Conservation (phyloP, 53 echinoderm and acorn worm genomes). For the Hippasteria phrygiana region DNA sequence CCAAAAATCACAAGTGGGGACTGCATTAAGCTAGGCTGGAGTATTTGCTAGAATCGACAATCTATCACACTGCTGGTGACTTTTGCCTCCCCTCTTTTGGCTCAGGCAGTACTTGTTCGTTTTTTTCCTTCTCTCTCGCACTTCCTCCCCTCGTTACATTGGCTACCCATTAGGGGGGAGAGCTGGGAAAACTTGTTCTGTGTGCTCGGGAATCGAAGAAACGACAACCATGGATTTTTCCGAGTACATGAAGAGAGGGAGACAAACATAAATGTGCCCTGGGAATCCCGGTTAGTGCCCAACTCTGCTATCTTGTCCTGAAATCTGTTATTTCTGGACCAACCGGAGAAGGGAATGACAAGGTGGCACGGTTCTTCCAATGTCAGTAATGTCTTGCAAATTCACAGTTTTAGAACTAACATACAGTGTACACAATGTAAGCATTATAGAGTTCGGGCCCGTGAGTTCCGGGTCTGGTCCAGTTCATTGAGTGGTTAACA, state of each 20-base stretch:
- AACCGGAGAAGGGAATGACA: too few relatives aligned
- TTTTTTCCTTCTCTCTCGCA: background rate
- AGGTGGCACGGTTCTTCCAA: too few relatives aligned
- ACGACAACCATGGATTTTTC: constrained; percentile 8
- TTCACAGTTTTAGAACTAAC: too few relatives aligned
- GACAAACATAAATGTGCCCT: background rate
- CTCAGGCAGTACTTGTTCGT: background rate
- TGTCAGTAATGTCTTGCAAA: too few relatives aligned
- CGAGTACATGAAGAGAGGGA: background rate
- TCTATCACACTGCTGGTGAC: constrained; percentile 43
- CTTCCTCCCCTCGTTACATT: background rate
- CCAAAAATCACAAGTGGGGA: constrained; percentile 59
- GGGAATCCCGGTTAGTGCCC: background rate
- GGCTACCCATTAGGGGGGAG: constrained; percentile 44
- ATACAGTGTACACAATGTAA: too few relatives aligned
- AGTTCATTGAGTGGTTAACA: too few relatives aligned
- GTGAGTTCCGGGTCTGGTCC: too few relatives aligned
- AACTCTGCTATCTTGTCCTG: too few relatives aligned
- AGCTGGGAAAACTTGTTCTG: constrained; percentile 37
- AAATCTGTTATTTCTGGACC: too few relatives aligned
- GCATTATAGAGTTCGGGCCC: too few relatives aligned
- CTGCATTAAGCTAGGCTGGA: constrained; percentile 52
- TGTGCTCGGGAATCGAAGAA: constrained; percentile 12
- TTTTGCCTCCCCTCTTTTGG: constrained; percentile 7
- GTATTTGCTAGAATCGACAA: constrained; percentile 58